Percentiles rank a stretch among this genome's conserved stretches.
Conservation (phyloP, 2,797 vertebrate genomes). For the Arrhamphus sclerolepis region DNA sequence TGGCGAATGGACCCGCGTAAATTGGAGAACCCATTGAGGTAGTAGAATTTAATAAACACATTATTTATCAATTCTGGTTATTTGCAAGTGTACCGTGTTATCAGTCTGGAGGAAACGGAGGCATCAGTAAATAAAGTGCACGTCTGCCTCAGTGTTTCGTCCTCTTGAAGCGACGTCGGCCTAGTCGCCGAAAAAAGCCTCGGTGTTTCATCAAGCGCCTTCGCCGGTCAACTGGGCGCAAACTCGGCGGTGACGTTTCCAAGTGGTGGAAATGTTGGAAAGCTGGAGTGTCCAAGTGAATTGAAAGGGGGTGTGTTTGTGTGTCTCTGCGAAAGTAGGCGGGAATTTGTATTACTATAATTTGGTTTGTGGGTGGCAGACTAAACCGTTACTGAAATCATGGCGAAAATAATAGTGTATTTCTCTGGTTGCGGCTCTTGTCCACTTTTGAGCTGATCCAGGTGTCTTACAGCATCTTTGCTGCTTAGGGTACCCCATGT, state of each 20-base stretch:
- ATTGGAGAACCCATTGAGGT: slow-evolving; percentile 72
- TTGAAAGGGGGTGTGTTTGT: slow-evolving; percentile 82
- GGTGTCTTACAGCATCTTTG: slow-evolving; percentile 1
- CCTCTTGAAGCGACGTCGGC: slow-evolving; percentile 44
- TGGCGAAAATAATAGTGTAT: slow-evolving; percentile 6
- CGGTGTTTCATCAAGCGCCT: slow-evolving; percentile 40
- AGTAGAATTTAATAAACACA: slow-evolving; percentile 56
- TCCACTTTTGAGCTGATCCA: slow-evolving; percentile 1
- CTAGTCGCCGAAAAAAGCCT: slow-evolving; percentile 56
- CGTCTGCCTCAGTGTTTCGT: slow-evolving; percentile 1
- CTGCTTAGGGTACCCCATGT: not conserved
- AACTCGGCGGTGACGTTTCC: slow-evolving; percentile 15
- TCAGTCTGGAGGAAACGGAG: not conserved
- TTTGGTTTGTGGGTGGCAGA: not conserved
- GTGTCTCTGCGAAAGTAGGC: slow-evolving; percentile 80
- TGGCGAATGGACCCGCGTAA: slow-evolving; percentile 82
- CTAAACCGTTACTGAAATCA: not conserved
- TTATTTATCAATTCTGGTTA: not conserved
- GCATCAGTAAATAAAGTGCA: slow-evolving; percentile 17
- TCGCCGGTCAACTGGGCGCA: slow-evolving; percentile 20
- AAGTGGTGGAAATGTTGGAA: slow-evolving; percentile 26
- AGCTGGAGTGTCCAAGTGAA: slow-evolving; percentile 51
- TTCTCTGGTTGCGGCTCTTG: not conserved
- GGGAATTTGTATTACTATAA: slow-evolving; percentile 69
- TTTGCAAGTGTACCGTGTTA: not conserved